Conservation (phyloP, 2,797 vertebrate genomes). For the Odontamblyopus lacepedii region DNA sequence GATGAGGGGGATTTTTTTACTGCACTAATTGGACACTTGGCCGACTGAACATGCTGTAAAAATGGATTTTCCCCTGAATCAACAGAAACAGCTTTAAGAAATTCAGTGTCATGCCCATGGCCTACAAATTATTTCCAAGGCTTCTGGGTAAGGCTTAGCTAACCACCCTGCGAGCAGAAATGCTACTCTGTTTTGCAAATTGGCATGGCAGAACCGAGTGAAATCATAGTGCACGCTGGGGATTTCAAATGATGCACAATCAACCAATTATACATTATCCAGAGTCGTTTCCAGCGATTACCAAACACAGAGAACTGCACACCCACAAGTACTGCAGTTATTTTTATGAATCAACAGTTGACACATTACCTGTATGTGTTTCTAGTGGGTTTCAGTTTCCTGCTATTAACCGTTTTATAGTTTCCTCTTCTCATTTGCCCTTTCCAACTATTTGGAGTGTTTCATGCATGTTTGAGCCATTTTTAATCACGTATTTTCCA, state of each 20-base stretch:
- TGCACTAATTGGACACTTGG: conserved; percentile 71
- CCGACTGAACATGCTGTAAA: conserved; percentile 53
- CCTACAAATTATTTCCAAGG: conserved; percentile 35
- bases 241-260: conserved; percentile 1
- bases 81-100: conserved; percentile 62
- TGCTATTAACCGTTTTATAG: too few species aligned
- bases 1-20: conserved; percentile 35
- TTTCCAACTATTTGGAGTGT: too few species aligned
- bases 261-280: background rate
- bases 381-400: too few species aligned
- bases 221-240: background rate
- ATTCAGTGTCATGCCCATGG: conserved; percentile 34
- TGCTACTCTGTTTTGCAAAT: background rate
- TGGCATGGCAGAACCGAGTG: background rate
- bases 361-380: background rate
- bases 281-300: background rate
- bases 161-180: conserved; percentile 12
- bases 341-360: background rate
- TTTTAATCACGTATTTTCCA: too few species aligned
- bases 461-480: too few species aligned
- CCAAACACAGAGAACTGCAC: background rate
- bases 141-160: conserved; percentile 26
- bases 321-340: background rate
- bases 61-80: conserved; percentile 70
- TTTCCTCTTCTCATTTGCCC: too few species aligned